Percentiles rank a stretch among this genome's conserved stretches.
These are phyloP conservation scores for Hydrophis major DNA, from an alignment of 2,797 vertebrate species.

Conservation along the genomic window DNA sequence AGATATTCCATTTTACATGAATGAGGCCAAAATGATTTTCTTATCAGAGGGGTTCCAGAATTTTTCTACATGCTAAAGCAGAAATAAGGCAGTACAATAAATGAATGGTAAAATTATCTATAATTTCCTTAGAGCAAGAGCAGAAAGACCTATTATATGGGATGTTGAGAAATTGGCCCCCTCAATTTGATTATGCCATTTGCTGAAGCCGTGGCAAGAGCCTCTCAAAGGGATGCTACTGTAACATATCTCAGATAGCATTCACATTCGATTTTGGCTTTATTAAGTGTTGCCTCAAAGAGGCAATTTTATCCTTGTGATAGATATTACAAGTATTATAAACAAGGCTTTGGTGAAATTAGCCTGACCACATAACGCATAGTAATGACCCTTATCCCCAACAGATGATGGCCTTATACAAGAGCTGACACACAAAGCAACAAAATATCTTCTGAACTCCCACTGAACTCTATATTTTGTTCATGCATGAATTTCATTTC, in stretches of 20 bases:
- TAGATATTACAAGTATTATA: not conserved
- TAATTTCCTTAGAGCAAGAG: not conserved
- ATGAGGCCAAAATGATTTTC: not conserved
- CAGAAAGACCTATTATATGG: not conserved
- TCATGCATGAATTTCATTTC: not conserved
- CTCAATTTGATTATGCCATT: not conserved
- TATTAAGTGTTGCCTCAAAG: not conserved
- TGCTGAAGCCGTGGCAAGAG: not conserved
- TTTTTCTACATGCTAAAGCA: not conserved
- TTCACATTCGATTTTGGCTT: not conserved
- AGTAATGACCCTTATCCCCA: not conserved
- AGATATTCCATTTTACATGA: not conserved
- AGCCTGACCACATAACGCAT: not conserved
- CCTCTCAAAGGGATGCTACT: not conserved
- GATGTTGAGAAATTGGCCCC: not conserved
- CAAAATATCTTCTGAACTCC: not conserved
- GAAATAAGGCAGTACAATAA: not conserved
- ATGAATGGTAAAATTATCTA: not conserved
- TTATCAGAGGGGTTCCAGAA: not conserved
- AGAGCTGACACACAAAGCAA: not conserved
- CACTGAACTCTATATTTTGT: not conserved
- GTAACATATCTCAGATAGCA: not conserved
- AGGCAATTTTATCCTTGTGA: not conserved
- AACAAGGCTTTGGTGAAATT: conserved; percentile 14
- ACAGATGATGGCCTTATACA: not conserved